Percentiles rank a stretch among this genome's conserved stretches.
phyloP scores from a whole-genome alignment of 2,113 vertebrate genomes.

The Cyanoliseus patagonus region DNA sequence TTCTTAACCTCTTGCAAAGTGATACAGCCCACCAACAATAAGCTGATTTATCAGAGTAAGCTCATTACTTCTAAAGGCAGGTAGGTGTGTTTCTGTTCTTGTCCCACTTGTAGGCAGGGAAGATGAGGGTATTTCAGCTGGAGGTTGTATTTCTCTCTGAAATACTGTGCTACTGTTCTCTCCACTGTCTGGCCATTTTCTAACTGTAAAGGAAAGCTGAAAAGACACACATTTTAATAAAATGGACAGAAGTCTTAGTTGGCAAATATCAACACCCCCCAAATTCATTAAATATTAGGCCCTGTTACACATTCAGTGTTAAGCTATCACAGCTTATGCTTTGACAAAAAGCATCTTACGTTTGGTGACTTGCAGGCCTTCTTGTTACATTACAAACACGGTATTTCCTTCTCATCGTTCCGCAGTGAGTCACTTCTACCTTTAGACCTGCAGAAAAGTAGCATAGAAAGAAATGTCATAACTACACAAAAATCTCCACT shows the following conservation, averaged over 20 bases:
- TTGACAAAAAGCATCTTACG: slow-evolving; percentile 77
- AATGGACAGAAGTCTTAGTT: not conserved
- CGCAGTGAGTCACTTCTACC: slow-evolving; percentile 99
- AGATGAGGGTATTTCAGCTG: slow-evolving; percentile 98
- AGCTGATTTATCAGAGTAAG: not conserved
- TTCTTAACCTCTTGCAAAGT: not conserved
- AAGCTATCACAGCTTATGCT: not conserved
- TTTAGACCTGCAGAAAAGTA: slow-evolving; percentile 86
- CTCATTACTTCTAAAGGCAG: slow-evolving; percentile 95
- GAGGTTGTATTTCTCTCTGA: slow-evolving; percentile 97
- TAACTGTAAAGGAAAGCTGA: slow-evolving; percentile 95
- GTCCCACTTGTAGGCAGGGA: slow-evolving; percentile 98
- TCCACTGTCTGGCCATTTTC: slow-evolving; percentile 99
- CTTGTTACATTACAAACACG: slow-evolving; percentile 98
- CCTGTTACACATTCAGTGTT: not conserved
- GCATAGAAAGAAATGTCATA: slow-evolving; percentile 28
- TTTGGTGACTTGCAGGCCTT: slow-evolving; percentile 97
- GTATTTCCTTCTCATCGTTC: slow-evolving; percentile 99
- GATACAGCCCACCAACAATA: not conserved
- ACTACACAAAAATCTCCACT: not conserved
- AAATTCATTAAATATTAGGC: not conserved
- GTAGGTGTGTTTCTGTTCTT: slow-evolving; percentile 99
- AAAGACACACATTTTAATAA: not conserved
- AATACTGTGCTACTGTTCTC: slow-evolving; percentile 99
- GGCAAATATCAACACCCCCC: not conserved